Evolutionary conservation across 2,113 vertebrate species (phyloP).

Genomic region (Lasiurus cinereus): DNA sequence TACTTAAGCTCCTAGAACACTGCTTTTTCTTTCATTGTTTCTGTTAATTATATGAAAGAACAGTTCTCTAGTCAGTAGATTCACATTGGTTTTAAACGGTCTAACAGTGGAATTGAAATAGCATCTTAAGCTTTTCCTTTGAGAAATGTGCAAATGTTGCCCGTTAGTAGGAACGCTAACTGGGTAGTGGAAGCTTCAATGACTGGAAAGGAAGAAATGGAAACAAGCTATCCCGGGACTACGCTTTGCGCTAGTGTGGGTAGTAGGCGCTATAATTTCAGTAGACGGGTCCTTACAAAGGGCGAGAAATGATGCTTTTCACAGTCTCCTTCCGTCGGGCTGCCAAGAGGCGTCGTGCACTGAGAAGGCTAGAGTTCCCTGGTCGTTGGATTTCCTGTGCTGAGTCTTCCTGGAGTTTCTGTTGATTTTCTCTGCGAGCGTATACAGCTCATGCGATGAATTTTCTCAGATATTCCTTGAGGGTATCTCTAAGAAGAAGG

Average conservation of each 20-base stretch:
- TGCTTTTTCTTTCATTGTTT: slow-evolving; percentile 32
- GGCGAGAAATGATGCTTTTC: slow-evolving; percentile 1
- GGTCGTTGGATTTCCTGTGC: neutral
- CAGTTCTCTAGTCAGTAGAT: slow-evolving; percentile 16
- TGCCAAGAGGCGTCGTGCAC: neutral
- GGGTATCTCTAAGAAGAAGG: neutral
- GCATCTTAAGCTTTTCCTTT: slow-evolving; percentile 45
- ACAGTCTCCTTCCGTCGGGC: neutral
- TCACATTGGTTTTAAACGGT: slow-evolving; percentile 8
- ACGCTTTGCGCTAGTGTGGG: slow-evolving; percentile 22
- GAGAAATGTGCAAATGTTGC: slow-evolving; percentile 10
- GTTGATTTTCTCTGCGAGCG: neutral
- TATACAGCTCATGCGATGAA: neutral
- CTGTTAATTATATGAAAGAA: slow-evolving; percentile 7
- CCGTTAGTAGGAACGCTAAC: slow-evolving; percentile 2
- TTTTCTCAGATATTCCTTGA: slow-evolving; percentile 52
- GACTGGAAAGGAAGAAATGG: slow-evolving; percentile 11
- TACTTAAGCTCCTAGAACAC: neutral
- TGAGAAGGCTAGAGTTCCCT: neutral
- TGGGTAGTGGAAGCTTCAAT: slow-evolving; percentile 15
- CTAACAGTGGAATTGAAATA: slow-evolving; percentile 36
- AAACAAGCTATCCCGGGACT: slow-evolving; percentile 41
- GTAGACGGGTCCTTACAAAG: neutral
- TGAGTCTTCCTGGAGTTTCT: neutral
- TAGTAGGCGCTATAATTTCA: slow-evolving; percentile 15